Percentiles rank a stretch among this genome's conserved stretches.
Conservation (phyloP, 2,113 vertebrate genomes). For the Tetrax tetrax region DNA sequence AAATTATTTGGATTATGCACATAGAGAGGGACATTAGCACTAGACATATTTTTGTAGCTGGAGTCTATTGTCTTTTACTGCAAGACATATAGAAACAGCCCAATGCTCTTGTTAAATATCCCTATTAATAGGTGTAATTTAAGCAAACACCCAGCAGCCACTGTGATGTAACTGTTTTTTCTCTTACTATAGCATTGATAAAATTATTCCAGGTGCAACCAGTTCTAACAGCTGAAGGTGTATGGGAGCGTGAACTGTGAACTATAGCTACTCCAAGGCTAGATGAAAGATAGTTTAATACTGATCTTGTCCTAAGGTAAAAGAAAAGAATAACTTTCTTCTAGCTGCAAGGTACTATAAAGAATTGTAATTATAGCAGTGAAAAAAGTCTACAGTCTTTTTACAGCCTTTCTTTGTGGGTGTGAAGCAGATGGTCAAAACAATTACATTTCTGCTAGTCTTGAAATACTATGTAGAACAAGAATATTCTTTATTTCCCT, state of each 20-base stretch:
- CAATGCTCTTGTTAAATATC: background rate
- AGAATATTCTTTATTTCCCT: background rate
- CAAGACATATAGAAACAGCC: background rate
- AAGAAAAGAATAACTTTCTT: background rate
- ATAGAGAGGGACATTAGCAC: background rate
- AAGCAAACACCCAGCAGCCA: background rate
- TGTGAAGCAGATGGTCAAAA: background rate
- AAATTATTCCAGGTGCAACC: background rate
- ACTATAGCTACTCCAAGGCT: background rate
- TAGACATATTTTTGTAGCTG: background rate
- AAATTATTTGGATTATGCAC: background rate
- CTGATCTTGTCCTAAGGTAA: background rate
- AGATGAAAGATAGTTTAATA: background rate
- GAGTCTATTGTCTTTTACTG: background rate
- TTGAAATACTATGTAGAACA: background rate
- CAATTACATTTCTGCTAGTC: background rate
- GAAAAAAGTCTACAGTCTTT: background rate
- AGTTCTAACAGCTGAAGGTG: background rate
- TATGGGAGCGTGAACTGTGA: background rate
- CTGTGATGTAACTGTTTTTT: background rate
- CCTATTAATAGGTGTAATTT: background rate
- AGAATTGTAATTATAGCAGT: background rate
- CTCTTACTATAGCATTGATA: background rate
- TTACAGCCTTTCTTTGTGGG: background rate
- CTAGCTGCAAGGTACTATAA: background rate